Evolutionary conservation across 2,888 invertebrate species (phyloP).

Genomic region (Meteorus colon): DNA sequence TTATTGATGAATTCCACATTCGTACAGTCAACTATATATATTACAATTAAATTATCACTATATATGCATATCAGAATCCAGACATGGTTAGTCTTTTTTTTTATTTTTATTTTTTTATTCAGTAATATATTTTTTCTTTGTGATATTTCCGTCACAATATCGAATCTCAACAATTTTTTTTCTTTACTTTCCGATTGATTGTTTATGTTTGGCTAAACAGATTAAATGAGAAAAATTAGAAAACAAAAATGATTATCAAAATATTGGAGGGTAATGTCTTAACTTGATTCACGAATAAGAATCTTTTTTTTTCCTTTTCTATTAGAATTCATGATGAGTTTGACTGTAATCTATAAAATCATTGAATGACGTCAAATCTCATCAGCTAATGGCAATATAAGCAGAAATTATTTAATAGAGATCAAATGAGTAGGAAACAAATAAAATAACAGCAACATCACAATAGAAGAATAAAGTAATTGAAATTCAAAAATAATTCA

Average conservation of each 20-base stretch:
- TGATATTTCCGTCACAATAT: neutral
- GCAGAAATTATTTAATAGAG: neutral
- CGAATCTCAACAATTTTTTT: neutral
- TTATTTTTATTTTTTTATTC: slow-evolving; percentile 23
- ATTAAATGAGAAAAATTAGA: neutral
- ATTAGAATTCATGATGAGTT: neutral
- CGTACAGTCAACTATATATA: slow-evolving; percentile 32
- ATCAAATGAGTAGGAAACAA: neutral
- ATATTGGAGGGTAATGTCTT: neutral
- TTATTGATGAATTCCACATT: slow-evolving; percentile 31
- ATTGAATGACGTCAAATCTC: neutral
- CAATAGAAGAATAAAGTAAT: slow-evolving; percentile 16
- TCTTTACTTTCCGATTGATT: neutral
- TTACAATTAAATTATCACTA: slow-evolving; percentile 43
- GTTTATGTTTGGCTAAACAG: neutral
- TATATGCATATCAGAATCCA: slow-evolving; percentile 37
- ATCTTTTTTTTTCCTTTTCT: neutral
- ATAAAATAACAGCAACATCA: slow-evolving; percentile 17
- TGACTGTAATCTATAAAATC: neutral
- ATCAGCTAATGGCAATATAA: neutral
- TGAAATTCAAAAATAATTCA: slow-evolving; percentile 38
- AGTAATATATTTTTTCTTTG: slow-evolving; percentile 22
- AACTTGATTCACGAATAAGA: neutral
- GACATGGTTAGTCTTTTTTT: slow-evolving; percentile 34
- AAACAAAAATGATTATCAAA: neutral